These are phyloP conservation scores for Drosophila siamana DNA, from an alignment of 2,888 invertebrate genomes.

Conservation along the genomic window DNA sequence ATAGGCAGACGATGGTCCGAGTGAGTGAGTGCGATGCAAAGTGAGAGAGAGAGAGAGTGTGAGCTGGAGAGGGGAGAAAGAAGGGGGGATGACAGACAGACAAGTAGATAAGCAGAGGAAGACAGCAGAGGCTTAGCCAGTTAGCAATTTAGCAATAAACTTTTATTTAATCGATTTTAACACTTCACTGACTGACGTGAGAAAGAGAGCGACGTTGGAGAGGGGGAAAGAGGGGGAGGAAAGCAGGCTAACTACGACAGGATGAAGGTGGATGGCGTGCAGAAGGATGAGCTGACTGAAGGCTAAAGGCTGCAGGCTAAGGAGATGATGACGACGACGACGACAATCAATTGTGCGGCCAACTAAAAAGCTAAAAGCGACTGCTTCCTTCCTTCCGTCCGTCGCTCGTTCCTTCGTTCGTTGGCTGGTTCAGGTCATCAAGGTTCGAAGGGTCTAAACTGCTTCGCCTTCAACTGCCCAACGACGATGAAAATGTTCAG, in stretches of 20 bases:
- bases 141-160: conserved; percentile 80
- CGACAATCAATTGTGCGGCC: conserved; percentile 69
- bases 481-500: conserved; percentile 31
- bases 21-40: background rate
- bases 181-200: conserved; percentile 66
- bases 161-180: conserved; percentile 80
- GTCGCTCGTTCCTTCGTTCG: background rate
- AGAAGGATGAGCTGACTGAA: background rate
- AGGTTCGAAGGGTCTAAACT: conserved; percentile 15
- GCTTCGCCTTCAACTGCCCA: conserved; percentile 5
- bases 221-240: background rate
- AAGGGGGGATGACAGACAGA: background rate
- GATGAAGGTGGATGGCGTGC: background rate
- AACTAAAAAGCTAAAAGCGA: conserved; percentile 64
- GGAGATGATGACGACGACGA: conserved; percentile 11
- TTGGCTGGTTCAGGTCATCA: conserved; percentile 28
- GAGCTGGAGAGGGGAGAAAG: background rate
- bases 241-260: conserved; percentile 34
- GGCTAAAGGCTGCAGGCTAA: background rate
- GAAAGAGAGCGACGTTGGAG: conserved; percentile 2
- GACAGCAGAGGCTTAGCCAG: conserved; percentile 55
- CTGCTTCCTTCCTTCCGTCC: conserved; percentile 35
- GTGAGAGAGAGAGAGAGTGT: background rate
- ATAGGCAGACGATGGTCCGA: background rate
- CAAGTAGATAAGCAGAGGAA: background rate